Percentiles rank a stretch among this genome's conserved stretches.
Evolutionary conservation across 2,888 invertebrate genomes (phyloP).

Genomic region (Pandemis heparana): DNA sequence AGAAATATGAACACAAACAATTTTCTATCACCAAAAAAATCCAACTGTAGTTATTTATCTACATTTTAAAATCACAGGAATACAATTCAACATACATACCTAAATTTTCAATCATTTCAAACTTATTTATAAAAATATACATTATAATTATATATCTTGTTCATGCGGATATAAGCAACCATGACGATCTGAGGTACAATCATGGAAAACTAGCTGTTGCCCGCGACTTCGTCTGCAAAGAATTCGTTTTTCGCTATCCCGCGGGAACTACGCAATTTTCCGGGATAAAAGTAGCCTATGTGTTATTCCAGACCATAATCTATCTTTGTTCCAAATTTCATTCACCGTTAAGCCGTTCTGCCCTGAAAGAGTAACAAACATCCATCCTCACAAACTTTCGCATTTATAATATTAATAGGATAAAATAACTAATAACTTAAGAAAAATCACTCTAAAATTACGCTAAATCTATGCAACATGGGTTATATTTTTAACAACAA

Average conservation of each 20-base stretch:
- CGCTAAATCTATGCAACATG: conserved; percentile 30
- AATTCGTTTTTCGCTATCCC: too few relatives aligned
- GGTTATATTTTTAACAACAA: conserved; percentile 38
- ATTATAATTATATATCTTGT: background rate
- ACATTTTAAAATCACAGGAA: background rate
- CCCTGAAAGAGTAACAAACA: too few relatives aligned
- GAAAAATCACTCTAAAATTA: background rate
- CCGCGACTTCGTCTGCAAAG: too few relatives aligned
- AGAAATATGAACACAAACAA: conserved; percentile 12
- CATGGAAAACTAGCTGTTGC: too few relatives aligned
- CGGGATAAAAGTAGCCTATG: too few relatives aligned
- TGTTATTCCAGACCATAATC: too few relatives aligned
- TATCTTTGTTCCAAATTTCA: too few relatives aligned
- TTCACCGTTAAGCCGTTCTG: too few relatives aligned
- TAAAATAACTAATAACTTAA: background rate
- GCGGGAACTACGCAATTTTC: too few relatives aligned
- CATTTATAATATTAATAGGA: too few relatives aligned
- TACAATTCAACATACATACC: background rate
- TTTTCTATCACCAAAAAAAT: conserved; percentile 4
- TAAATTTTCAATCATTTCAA: background rate
- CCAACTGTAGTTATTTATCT: background rate
- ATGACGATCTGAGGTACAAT: background rate
- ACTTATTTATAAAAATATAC: background rate
- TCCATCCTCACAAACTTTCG: too few relatives aligned
- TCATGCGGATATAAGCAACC: background rate